Base-by-base conservation (phyloP, 1,140 invertebrate species). In the Drosophila equinoxialis region DNA sequence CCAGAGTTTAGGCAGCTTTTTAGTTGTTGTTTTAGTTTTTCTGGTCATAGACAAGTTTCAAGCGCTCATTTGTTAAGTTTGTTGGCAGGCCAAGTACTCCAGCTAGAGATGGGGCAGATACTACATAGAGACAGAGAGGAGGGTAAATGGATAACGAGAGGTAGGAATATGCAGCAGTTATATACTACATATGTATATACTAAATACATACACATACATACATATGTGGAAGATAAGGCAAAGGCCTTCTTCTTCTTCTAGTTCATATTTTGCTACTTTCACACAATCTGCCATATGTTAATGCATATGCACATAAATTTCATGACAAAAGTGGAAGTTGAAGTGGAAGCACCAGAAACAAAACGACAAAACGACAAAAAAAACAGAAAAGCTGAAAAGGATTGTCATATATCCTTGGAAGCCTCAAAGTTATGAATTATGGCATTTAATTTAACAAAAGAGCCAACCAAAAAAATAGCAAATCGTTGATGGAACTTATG, bases 291-390 rank as follows among this genome's bases (percentile, higher is more conserved):
- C 60, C 74, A 79, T 71, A 71, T 83, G 80, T 74, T 76, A 84
- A 83, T 83, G 81, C 81, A 83, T 83, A 83, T 84, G 81, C 78
- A 83, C 81, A 83, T 83, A 83, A 84, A 83, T 83, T 83, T 62
- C 48, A 71, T 74, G 74, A 64, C 72, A 68, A 59, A 59, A 37
- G 57, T 51, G 45, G 45, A 51, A 48, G 45, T 20, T 48, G 14
- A 48, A 48, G 45, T 48, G 14, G 17, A 48, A 48, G 42, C 14
- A 14, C 14, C 14, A 7, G 14, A 48, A 48, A 51, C 7, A 48
- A 23, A 23, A 51, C 17, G 17, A 14, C 17, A 17, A 48, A 48
- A 48, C 35, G 35, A 8, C 6, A 17, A 17, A 33, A 57, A 26
- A 33, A 30, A 5, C 17, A 57, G 26, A 30, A 30, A 30, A 30